A percentile compares a stretch with the other conserved stretches of the same genome.
phyloP scores from a whole-genome alignment of 2,113 vertebrate species.

The Lepus americanus region DNA sequence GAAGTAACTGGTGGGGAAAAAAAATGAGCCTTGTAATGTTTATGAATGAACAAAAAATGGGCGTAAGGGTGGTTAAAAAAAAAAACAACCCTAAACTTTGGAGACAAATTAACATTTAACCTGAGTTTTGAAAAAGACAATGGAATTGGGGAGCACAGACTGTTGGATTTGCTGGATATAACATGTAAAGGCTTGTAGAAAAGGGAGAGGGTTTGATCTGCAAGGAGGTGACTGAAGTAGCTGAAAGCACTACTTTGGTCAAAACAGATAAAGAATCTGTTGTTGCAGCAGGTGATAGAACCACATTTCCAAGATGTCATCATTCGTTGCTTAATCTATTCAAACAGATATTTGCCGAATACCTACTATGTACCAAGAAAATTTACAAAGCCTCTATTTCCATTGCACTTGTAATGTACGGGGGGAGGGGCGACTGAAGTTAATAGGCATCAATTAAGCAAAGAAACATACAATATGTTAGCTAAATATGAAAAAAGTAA shows the following conservation, averaged over 20 bases:
- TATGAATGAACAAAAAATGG: not conserved
- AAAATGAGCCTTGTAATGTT: not conserved
- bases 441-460: not conserved
- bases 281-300: not conserved
- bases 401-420: not conserved
- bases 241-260: not conserved
- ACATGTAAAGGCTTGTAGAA: not conserved
- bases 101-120: not conserved
- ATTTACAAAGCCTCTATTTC: not conserved
- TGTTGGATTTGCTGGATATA: not conserved
- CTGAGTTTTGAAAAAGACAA: not conserved
- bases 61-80: too few species aligned
- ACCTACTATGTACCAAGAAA: not conserved
- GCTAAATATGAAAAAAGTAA: not conserved
- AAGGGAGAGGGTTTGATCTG: not conserved
- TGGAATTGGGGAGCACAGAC: not conserved
- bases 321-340: not conserved
- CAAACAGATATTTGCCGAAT: not conserved
- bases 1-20: not conserved
- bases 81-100: not conserved
- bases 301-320: not conserved
- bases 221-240: not conserved
- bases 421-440: not conserved
- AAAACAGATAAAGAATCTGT: not conserved
- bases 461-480: not conserved